Evolutionary conservation across 2,888 invertebrate genomes (phyloP).

Genomic region (Volucella inflata): DNA sequence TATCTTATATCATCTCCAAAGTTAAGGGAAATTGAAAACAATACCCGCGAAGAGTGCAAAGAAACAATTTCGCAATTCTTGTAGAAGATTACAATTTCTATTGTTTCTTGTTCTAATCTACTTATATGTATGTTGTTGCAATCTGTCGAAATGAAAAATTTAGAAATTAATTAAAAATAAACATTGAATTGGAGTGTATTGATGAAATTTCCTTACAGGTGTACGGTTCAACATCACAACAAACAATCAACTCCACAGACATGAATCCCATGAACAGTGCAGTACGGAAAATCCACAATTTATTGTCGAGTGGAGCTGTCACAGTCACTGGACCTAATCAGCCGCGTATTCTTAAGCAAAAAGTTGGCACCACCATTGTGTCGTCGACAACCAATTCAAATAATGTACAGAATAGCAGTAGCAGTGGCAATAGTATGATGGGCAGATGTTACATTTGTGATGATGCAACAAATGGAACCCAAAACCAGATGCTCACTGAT

Average conservation of each 20-base stretch:
- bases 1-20: too few relatives aligned
- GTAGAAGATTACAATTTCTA: conserved; percentile 13
- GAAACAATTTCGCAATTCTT: conserved; percentile 44
- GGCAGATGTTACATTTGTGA: conserved; percentile 84
- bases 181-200: neutral
- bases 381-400: conserved; percentile 76
- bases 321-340: conserved; percentile 83
- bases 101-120: neutral
- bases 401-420: conserved; percentile 61
- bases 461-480: conserved; percentile 80
- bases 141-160: neutral
- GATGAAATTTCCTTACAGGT: conserved; percentile 42
- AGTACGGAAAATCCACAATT: conserved; percentile 83
- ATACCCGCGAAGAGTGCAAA: too few relatives aligned
- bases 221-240: conserved; percentile 65
- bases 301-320: conserved; percentile 83
- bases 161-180: neutral
- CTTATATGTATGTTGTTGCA: neutral
- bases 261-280: conserved; percentile 82
- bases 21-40: too few relatives aligned
- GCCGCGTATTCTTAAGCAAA: conserved; percentile 82
- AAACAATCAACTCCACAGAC: conserved; percentile 65
- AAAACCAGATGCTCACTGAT: conserved; percentile 81
- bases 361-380: conserved; percentile 78
- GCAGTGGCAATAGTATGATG: conserved; percentile 71